Conservation (phyloP, 2,797 vertebrate genomes). For the Muraenolepis orangiensis region DNA sequence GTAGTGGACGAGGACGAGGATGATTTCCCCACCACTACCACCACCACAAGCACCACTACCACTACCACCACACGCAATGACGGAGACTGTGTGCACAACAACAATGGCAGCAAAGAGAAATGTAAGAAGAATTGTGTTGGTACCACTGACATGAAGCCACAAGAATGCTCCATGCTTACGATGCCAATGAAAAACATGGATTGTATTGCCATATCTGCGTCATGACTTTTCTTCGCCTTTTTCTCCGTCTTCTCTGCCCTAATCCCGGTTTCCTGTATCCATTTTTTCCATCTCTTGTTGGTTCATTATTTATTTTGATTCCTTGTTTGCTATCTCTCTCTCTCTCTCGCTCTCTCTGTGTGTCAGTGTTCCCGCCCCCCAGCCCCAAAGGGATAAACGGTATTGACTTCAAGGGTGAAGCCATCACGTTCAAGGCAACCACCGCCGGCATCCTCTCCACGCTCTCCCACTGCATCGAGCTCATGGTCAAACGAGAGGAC, state of each 20-base stretch:
- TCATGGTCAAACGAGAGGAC: constrained; percentile 95
- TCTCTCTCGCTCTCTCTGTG: not conserved
- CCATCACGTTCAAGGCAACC: constrained; percentile 97
- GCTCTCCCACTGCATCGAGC: constrained; percentile 93
- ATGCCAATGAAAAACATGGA: too few species aligned
- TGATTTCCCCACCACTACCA: constrained; percentile 82
- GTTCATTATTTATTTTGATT: not conserved
- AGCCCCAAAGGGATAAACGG: constrained; percentile 87
- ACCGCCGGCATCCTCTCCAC: constrained; percentile 96
- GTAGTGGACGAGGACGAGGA: constrained; percentile 93
- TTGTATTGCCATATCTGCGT: not conserved
- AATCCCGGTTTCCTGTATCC: not conserved
- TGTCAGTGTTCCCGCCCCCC: constrained; percentile 78
- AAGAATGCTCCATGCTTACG: not conserved
- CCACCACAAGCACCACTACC: constrained; percentile 31
- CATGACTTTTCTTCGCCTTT: not conserved
- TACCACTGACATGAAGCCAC: not conserved
- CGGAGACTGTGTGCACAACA: constrained; percentile 86
- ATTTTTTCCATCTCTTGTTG: not conserved
- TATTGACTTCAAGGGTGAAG: constrained; percentile 97
- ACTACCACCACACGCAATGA: constrained; percentile 73
- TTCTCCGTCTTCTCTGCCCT: not conserved
- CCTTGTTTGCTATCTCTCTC: not conserved
- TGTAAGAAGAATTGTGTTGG: constrained; percentile 67
- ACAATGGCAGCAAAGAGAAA: constrained; percentile 92